Percentiles rank a stretch among this genome's conserved stretches.
These are phyloP conservation scores for Corythornis madagascariensis DNA, from an alignment of 2,113 vertebrate genomes.

Conservation along the genomic window DNA sequence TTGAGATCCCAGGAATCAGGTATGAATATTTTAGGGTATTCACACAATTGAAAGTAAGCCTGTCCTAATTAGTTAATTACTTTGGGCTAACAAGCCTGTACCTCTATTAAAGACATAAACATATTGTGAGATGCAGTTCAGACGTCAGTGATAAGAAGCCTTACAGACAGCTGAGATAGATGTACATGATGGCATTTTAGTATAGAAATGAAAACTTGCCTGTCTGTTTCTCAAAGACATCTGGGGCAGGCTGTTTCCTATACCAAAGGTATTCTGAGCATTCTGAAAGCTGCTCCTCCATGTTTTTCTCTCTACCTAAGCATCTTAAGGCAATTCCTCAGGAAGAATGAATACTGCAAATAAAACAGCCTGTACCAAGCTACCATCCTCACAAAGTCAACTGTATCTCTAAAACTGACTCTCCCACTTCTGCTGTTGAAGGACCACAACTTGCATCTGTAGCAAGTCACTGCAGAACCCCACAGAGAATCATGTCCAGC, in stretches of 20 bases:
- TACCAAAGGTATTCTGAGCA: not conserved
- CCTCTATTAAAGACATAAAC: not conserved
- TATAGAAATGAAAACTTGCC: not conserved
- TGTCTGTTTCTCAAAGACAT: not conserved
- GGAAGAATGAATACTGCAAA: not conserved
- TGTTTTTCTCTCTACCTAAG: not conserved
- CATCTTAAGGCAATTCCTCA: not conserved
- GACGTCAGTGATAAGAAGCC: not conserved
- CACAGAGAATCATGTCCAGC: not conserved
- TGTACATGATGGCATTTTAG: not conserved
- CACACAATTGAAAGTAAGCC: not conserved
- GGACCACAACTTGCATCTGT: not conserved
- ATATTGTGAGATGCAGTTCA: not conserved
- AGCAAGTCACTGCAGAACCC: not conserved
- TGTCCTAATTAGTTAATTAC: not conserved
- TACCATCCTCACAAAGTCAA: not conserved
- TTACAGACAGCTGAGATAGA: not conserved
- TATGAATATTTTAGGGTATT: not conserved
- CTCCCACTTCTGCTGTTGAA: not conserved
- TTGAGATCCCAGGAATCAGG: not conserved
- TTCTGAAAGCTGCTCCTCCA: not conserved
- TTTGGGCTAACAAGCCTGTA: not conserved
- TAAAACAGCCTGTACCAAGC: not conserved
- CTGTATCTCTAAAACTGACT: not conserved
- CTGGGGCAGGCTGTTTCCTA: not conserved